phyloP scores from a whole-genome alignment of 2,113 vertebrate genomes.

The Thunnus maccoyii region DNA sequence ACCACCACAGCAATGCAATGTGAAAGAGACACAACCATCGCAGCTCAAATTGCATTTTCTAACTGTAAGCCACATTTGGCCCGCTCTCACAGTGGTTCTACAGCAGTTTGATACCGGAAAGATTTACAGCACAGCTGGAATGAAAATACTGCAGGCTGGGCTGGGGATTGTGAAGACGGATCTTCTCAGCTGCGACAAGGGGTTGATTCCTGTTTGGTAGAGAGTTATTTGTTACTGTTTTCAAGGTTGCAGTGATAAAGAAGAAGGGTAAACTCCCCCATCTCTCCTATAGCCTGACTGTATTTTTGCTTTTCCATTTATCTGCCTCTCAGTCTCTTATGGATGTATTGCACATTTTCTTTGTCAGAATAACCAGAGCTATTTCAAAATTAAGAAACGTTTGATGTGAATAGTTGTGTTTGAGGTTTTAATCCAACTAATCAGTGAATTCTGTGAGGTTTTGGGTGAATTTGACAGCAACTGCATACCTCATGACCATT shows the following conservation, averaged over 20 bases:
- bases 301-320: not conserved
- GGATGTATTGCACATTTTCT: not conserved
- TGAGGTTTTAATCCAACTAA: not conserved
- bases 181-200: slow-evolving; percentile 24
- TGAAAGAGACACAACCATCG: slow-evolving; percentile 18
- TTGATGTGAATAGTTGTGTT: too few relatives aligned
- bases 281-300: not conserved
- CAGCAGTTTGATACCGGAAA: slow-evolving; percentile 26
- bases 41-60: slow-evolving; percentile 49
- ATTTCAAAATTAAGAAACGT: too few relatives aligned
- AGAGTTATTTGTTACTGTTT: slow-evolving; percentile 4
- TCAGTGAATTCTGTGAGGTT: not conserved
- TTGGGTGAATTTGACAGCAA: too few relatives aligned
- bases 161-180: not conserved
- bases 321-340: not conserved
- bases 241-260: slow-evolving; percentile 1
- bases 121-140: slow-evolving; percentile 63
- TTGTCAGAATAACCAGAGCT: not conserved
- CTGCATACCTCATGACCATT: too few relatives aligned
- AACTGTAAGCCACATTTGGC: slow-evolving; percentile 26
- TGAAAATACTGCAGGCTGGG: slow-evolving; percentile 24
- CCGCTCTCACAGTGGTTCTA: not conserved
- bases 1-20: not conserved
- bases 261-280: not conserved
- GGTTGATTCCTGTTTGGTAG: slow-evolving; percentile 10